These are phyloP conservation scores for Diarsia dahlii DNA, from an alignment of 2,888 invertebrate species.

Conservation along the genomic window DNA sequence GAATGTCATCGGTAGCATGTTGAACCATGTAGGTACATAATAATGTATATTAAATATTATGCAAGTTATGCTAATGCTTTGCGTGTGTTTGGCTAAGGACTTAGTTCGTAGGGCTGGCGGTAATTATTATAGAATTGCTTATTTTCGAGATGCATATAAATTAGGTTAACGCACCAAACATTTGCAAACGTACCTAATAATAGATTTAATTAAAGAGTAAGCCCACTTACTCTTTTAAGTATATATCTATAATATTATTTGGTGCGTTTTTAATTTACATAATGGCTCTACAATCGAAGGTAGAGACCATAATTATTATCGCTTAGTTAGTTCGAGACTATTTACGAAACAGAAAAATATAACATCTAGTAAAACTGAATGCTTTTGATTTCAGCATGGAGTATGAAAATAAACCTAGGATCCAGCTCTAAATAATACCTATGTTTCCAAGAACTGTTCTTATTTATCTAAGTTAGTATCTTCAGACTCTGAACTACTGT, in stretches of 20 bases:
- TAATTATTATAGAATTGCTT: background rate
- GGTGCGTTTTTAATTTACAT: background rate
- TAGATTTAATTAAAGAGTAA: too few relatives aligned
- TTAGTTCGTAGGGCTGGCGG: constrained; percentile 48
- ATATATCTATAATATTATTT: background rate
- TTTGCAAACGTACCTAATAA: too few relatives aligned
- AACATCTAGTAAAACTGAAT: too few relatives aligned
- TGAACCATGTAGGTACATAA: constrained; percentile 25
- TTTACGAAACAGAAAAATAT: background rate
- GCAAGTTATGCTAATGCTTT: constrained; percentile 64
- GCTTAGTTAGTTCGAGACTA: background rate
- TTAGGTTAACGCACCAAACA: background rate
- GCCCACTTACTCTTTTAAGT: background rate
- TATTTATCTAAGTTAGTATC: background rate
- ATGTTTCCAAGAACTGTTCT: background rate
- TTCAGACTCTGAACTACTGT: constrained; percentile 15
- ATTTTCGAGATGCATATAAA: background rate
- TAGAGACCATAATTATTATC: background rate
- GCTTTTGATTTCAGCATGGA: background rate
- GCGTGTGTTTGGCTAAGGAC: constrained; percentile 20
- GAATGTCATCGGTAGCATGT: constrained; percentile 62
- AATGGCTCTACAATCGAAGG: background rate
- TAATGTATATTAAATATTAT: constrained; percentile 37
- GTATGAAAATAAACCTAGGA: background rate
- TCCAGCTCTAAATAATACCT: background rate